Evolutionary conservation across 2,888 invertebrate species (phyloP).

Genomic region (Leucoptera coffeella): DNA sequence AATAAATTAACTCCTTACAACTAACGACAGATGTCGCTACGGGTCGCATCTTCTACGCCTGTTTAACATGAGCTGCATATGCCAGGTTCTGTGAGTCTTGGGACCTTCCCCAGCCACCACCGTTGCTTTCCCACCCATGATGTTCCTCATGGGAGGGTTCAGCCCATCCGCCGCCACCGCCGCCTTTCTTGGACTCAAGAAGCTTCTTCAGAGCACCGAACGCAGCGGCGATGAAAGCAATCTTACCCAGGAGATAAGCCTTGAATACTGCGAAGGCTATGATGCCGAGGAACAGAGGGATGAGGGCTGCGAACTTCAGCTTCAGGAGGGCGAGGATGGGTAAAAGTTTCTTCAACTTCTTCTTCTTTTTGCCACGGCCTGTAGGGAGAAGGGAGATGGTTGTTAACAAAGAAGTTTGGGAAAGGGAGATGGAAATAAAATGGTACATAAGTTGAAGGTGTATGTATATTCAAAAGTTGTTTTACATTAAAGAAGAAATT

Average conservation of each 20-base stretch:
- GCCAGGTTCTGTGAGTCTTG: slow-evolving; percentile 62
- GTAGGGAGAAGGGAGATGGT: slow-evolving; percentile 9
- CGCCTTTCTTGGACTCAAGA: slow-evolving; percentile 64
- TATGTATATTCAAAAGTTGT: no score
- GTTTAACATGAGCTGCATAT: slow-evolving; percentile 57
- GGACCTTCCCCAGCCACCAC: slow-evolving; percentile 61
- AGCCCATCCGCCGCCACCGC: slow-evolving; percentile 68
- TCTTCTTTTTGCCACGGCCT: slow-evolving; percentile 78
- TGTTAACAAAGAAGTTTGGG: no score
- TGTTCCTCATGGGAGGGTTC: slow-evolving; percentile 58
- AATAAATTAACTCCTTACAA: slow-evolving; percentile 5
- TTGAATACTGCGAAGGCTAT: slow-evolving; percentile 79
- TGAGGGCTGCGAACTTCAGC: slow-evolving; percentile 67
- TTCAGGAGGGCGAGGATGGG: slow-evolving; percentile 72
- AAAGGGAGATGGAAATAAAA: no score
- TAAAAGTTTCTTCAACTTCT: slow-evolving; percentile 68
- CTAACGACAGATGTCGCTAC: no score
- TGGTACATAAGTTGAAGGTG: not conserved
- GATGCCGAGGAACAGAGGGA: slow-evolving; percentile 67
- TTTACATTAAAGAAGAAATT: no score
- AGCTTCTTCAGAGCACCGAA: slow-evolving; percentile 64
- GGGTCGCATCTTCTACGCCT: slow-evolving; percentile 25
- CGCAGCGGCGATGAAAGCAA: slow-evolving; percentile 71
- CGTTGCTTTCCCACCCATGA: slow-evolving; percentile 38
- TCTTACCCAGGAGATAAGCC: slow-evolving; percentile 76